A percentile compares a stretch with the other conserved stretches of the same genome.
Conservation (phyloP, 2,113 vertebrate genomes). For the Lota lota region DNA sequence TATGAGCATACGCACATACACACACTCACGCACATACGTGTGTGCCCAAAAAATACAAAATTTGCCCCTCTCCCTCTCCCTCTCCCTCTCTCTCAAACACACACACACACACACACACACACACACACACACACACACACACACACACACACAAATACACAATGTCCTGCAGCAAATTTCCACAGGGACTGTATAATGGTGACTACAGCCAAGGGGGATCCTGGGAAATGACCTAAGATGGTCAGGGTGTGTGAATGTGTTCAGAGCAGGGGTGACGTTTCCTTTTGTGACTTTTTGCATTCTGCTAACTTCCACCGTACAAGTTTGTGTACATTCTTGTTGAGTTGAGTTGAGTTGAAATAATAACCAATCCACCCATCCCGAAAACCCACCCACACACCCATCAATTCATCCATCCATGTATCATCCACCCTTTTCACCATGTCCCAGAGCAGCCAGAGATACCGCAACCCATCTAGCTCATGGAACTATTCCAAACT, state of each 20-base stretch:
- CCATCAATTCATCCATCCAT: constrained; percentile 16
- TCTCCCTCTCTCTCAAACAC: not conserved
- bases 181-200: constrained; percentile 29
- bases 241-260: constrained; percentile 9
- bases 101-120: not conserved
- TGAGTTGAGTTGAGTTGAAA: too few relatives aligned
- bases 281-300: too few relatives aligned
- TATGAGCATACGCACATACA: too few relatives aligned
- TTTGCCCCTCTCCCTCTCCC: constrained; percentile 16
- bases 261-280: too few relatives aligned
- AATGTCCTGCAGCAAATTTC: constrained; percentile 24
- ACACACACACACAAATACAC: constrained; percentile 10
- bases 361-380: not conserved
- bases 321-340: too few relatives aligned
- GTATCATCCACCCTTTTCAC: not conserved
- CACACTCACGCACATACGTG: not conserved
- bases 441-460: too few relatives aligned
- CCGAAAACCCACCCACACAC: constrained; percentile 11
- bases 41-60: constrained; percentile 41
- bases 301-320: too few relatives aligned
- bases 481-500: not conserved
- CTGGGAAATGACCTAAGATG: constrained; percentile 64
- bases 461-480: too few relatives aligned
- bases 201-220: constrained; percentile 49
- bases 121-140: constrained; percentile 2